Evolutionary conservation across 2,113 vertebrate genomes (phyloP).

Genomic region (Barbus barbus): DNA sequence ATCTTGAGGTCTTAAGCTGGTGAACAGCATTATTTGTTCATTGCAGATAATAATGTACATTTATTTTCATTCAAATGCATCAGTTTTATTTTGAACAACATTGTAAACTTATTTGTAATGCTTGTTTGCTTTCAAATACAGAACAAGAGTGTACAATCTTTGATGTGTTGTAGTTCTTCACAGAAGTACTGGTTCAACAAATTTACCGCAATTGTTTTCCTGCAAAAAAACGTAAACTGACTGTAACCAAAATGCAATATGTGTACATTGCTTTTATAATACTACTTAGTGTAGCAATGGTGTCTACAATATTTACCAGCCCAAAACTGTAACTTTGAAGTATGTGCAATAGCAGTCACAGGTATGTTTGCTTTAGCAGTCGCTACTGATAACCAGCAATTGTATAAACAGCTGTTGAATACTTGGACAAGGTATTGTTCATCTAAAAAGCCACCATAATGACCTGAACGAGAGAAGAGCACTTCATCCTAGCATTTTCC

Average conservation of each 20-base stretch:
- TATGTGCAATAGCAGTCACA: not conserved
- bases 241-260: not conserved
- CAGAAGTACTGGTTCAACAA: not conserved
- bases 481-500: not conserved
- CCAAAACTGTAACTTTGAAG: not conserved
- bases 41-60: conserved; percentile 27
- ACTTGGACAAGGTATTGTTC: not conserved
- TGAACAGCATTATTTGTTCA: conserved; percentile 10
- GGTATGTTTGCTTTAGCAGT: not conserved
- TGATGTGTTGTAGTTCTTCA: not conserved
- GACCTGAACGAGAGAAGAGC: not conserved
- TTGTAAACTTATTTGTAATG: conserved; percentile 20
- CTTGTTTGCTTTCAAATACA: conserved; percentile 38
- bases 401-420: not conserved
- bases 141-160: not conserved
- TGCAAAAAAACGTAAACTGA: not conserved
- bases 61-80: conserved; percentile 18
- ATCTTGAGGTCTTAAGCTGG: conserved; percentile 22
- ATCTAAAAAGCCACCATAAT: not conserved
- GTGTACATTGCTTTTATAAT: not conserved
- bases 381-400: not conserved
- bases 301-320: not conserved
- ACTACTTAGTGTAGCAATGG: not conserved
- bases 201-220: not conserved
- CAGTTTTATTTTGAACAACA: conserved; percentile 24